Evolutionary conservation across 2,888 invertebrate species (phyloP).

Genomic region (Cheilosia variabilis): DNA sequence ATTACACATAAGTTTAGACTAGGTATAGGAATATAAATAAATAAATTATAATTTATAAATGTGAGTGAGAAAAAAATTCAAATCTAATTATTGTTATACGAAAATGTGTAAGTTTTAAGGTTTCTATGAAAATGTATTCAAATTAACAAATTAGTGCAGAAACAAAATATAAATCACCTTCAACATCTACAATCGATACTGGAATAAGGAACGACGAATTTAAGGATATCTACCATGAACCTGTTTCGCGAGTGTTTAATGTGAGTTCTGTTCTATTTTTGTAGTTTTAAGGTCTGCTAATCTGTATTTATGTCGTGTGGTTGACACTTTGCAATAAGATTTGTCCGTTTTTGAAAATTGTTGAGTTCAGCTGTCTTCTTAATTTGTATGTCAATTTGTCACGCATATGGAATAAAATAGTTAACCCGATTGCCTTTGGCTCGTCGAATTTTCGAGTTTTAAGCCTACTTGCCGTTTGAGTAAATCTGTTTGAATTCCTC

Average conservation of each 20-base stretch:
- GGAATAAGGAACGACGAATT: constrained; percentile 70
- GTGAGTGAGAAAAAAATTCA: constrained; percentile 62
- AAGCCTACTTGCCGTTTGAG: too few relatives aligned
- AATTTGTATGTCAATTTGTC: too few relatives aligned
- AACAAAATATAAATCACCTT: constrained; percentile 20
- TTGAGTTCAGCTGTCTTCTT: too few relatives aligned
- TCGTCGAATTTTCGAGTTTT: too few relatives aligned
- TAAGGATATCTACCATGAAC: constrained; percentile 66
- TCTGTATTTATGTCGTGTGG: not conserved
- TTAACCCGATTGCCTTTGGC: too few relatives aligned
- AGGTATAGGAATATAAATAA: constrained; percentile 39
- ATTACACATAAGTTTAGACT: constrained; percentile 37
- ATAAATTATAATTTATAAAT: constrained; percentile 36
- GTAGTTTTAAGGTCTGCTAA: not conserved
- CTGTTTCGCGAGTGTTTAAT: constrained; percentile 52
- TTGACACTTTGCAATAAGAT: too few relatives aligned
- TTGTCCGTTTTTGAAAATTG: too few relatives aligned
- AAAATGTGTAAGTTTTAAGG: constrained; percentile 53
- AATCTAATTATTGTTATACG: constrained; percentile 21
- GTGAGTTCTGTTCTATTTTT: constrained; percentile 36
- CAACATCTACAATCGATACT: constrained; percentile 55
- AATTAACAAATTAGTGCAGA: constrained; percentile 31
- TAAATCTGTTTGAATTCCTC: too few relatives aligned
- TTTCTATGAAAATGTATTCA: constrained; percentile 48
- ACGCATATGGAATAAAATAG: not conserved